A percentile compares a stretch with the other conserved stretches of the same genome.
Evolutionary conservation across 2,113 vertebrate genomes (phyloP).

Genomic region (Zootoca vivipara): DNA sequence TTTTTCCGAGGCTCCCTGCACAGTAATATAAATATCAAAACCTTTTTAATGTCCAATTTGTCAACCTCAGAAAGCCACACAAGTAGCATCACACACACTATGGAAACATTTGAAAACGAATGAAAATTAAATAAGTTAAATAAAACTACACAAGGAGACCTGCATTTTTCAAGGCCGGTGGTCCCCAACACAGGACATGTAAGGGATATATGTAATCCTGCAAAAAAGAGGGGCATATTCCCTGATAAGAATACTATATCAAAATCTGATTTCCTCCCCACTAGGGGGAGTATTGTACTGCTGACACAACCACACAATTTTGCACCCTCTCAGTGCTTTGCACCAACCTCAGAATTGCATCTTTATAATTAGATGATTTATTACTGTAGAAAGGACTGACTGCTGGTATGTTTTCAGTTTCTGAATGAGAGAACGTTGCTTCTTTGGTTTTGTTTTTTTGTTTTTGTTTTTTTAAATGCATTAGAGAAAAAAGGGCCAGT

Average conservation of each 20-base stretch:
- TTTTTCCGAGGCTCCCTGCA: too few species aligned
- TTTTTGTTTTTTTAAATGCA: neutral
- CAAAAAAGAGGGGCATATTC: too few species aligned
- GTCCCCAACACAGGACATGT: too few species aligned
- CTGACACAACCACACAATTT: neutral
- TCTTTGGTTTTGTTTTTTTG: neutral
- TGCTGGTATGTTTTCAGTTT: neutral
- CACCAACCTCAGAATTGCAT: neutral
- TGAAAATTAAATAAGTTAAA: too few species aligned
- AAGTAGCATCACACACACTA: too few species aligned
- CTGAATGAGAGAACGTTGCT: neutral
- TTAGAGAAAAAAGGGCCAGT: neutral
- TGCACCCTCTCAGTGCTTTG: neutral
- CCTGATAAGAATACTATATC: neutral
- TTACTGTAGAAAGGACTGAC: neutral
- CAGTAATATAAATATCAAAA: too few species aligned
- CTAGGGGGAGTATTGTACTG: slow-evolving; percentile 6
- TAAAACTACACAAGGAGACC: too few species aligned
- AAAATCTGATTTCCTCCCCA: neutral
- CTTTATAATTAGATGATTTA: neutral
- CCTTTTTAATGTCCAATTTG: too few species aligned
- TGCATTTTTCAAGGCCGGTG: too few species aligned
- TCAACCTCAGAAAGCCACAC: too few species aligned
- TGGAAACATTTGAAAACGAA: too few species aligned
- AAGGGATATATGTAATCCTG: too few species aligned